Conservation (phyloP, 2,797 vertebrate species). For the Chiloscyllium punctatum region DNA sequence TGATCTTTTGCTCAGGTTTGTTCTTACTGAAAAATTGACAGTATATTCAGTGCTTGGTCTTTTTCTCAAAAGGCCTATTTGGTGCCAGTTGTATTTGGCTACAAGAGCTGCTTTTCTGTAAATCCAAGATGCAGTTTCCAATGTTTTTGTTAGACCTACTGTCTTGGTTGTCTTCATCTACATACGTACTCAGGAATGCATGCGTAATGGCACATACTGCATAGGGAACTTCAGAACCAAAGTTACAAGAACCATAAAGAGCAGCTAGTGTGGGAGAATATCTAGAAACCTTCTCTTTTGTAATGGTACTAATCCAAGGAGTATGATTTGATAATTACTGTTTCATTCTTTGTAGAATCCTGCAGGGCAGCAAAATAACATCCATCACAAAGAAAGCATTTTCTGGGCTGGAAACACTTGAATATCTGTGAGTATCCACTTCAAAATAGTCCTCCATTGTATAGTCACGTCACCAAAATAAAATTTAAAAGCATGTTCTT, state of each 20-base stretch:
- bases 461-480: not conserved
- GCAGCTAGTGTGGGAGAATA: not conserved
- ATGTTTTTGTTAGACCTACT: not conserved
- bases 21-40: not conserved
- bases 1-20: not conserved
- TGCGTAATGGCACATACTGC: not conserved
- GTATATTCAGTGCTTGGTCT: not conserved
- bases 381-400: conserved; percentile 86
- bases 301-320: not conserved
- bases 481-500: not conserved
- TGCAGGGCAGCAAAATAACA: conserved; percentile 87
- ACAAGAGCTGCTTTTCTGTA: not conserved
- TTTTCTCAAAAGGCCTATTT: not conserved
- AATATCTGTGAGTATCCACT: conserved; percentile 75
- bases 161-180: not conserved
- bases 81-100: not conserved
- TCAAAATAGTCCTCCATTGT: not conserved
- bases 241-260: not conserved
- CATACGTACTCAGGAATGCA: not conserved
- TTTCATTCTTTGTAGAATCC: conserved; percentile 63
- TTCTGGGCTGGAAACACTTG: conserved; percentile 73
- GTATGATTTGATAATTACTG: conserved; percentile 39
- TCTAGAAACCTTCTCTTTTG: not conserved
- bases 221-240: not conserved
- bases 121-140: not conserved